Evolutionary conservation across 2,797 vertebrate genomes (phyloP), one percentile per base, ranked within the genome.

Genomic region (Melanotaenia pygmaea): DNA sequence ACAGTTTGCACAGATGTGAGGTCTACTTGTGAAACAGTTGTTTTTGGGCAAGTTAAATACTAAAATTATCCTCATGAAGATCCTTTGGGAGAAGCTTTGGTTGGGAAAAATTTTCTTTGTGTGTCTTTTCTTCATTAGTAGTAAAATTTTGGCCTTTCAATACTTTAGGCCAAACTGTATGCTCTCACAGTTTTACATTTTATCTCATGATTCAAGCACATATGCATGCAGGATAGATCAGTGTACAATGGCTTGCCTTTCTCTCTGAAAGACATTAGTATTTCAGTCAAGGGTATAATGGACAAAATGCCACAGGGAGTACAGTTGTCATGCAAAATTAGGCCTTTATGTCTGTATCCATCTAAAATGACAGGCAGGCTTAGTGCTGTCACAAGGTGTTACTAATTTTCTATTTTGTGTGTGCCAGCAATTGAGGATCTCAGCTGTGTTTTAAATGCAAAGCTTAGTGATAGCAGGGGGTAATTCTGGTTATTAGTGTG

Each of bases 241-340:
- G 70, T 90, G 85, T 81, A 86, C 84, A 77, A 83, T 84, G 88
- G 83, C 84, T 89, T 92, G 87, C 76, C 73, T 68, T 79, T 88
- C 74, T 85, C 83, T 85, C 85, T 88, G 16, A 13, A n/a, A 90
- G 88, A 84, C 81, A 91, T 92, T 90, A 88, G 91, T 85, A 89
- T 85, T 89, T 89, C 79, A 90, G 85, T 91, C 87, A 81, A 74
- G 81, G 82, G 73, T 88, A 80, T 88, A 89, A 79, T 5, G 32
- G 76, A 78, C 76, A 83, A 86, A 79, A 88, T 84, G 78, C 91
- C 86, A 89, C 70, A 11, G 74, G 77, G 84, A 22, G 80, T 78
- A 68, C 37, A 57, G 80, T 89, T 90, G 83, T 90, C 88, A 69
- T 84, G 88, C 86, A 77, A 88, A 89, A 86, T 67, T 69, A 65